phyloP scores from a whole-genome alignment of 2,888 invertebrate genomes.

The Ischnura elegans region DNA sequence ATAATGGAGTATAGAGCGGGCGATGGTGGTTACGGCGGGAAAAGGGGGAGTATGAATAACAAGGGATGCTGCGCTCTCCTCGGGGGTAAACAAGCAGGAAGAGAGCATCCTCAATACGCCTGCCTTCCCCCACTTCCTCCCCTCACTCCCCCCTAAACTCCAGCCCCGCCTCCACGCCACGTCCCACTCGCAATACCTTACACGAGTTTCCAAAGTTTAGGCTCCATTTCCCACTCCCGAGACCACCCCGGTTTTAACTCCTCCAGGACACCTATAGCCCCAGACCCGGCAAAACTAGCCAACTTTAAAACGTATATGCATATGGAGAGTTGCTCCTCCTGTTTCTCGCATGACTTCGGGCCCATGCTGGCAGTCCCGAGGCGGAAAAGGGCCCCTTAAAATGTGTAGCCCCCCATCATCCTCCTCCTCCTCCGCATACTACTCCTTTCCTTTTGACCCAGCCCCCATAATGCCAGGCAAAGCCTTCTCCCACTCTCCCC shows the following conservation, averaged over 20 bases:
- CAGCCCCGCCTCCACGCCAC: neutral
- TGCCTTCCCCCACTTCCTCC: neutral
- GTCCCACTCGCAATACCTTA: neutral
- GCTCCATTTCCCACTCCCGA: constrained; percentile 37
- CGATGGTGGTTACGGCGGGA: neutral
- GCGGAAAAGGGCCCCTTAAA: neutral
- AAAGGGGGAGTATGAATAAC: constrained; percentile 20
- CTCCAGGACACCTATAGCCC: constrained; percentile 30
- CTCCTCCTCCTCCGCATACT: neutral
- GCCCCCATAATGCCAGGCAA: neutral
- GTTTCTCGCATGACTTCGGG: neutral
- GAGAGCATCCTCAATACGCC: neutral
- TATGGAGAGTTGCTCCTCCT: constrained; percentile 26
- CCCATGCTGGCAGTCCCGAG: neutral
- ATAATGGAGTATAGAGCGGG: no score
- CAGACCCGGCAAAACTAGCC: constrained; percentile 11
- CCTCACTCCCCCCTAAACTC: neutral
- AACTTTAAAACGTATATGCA: constrained; percentile 49
- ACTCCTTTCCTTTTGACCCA: neutral
- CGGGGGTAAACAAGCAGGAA: neutral
- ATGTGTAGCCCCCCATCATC: neutral
- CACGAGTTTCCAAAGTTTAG: constrained; percentile 30
- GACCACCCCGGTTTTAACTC: constrained; percentile 44
- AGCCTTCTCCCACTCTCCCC: neutral
- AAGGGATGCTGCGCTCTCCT: constrained; percentile 6